Base-by-base conservation (phyloP, 2,888 invertebrate genomes). In the Pharmacophagus antenor region DNA sequence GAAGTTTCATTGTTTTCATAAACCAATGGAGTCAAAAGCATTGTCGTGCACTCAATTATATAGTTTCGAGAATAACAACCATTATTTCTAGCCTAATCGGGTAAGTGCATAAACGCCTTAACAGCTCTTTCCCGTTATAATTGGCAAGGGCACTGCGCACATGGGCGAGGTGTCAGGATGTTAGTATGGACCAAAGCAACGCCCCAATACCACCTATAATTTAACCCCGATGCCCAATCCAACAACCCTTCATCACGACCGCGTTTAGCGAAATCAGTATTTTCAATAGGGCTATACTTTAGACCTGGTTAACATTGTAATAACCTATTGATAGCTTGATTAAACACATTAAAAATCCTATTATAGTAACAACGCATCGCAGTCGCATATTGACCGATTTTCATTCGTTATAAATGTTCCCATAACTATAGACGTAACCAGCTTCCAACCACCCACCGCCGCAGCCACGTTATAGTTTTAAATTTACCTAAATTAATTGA, bases 61-160 rank as follows among this genome's bases (percentile, higher is more conserved):
- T 27, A n/a, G 10, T 44, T 44, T 44, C 18, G 18, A 44, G 1
- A 1, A n/a, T 20, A 8, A 44, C 42, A 18, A 18, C 42, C 20
- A 44, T 44, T 18, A 18, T 18, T 12, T 21, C 15, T 22, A 27
- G 20, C 25, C 27, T 54, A 46, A 47, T 47, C 12, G 47, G 47
- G 22, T 22, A 4, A 47, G 54, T 54, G 46, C 46, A 54, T n/a
- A 23, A 10, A n/a, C 15, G 10, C 46, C 46, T 20, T 54, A 46
- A 72, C 73, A 73, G 69, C 72, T 67, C 68, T 65, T 74, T 82
- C 78, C 88, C 88, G 88, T 88, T 88, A 88, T 88, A 88, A 88
- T 86, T 79, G 80, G 37, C 72, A 60, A 61, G 67, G 65, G 70
- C 73, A n/a, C 47, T 15, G 71, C 71, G 65, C 67, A 71, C 74